A percentile compares a stretch with the other conserved stretches of the same genome.
Conservation (phyloP, 2,113 vertebrate genomes). For the Sylvietta virens region DNA sequence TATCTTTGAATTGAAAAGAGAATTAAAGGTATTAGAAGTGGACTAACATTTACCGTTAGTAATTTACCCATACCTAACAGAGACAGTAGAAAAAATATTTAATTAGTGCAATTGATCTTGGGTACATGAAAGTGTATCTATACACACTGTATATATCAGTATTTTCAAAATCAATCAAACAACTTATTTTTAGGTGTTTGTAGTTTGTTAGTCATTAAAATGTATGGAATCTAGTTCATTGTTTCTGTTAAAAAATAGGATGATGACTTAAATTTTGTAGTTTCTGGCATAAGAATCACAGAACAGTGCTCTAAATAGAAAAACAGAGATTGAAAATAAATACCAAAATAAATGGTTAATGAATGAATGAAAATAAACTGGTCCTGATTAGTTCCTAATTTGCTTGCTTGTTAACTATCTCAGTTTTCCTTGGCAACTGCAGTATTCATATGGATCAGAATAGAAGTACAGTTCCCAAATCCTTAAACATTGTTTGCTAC, state of each 20-base stretch:
- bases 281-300: not conserved
- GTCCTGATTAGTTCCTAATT: not conserved
- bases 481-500: slow-evolving; percentile 18
- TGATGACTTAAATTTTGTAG: not conserved
- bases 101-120: not conserved
- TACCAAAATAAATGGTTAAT: not conserved
- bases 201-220: not conserved
- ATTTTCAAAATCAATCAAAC: not conserved
- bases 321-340: not conserved
- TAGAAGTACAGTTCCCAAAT: slow-evolving; percentile 21
- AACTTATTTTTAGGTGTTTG: not conserved
- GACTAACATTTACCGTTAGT: not conserved
- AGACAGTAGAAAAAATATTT: not conserved
- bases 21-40: not conserved
- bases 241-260: not conserved
- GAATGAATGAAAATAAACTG: not conserved
- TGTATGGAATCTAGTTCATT: not conserved
- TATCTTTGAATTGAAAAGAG: not conserved
- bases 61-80: not conserved
- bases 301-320: not conserved
- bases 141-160: not conserved
- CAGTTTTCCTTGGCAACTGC: slow-evolving; percentile 6
- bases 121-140: not conserved
- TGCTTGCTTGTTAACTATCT: not conserved
- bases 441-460: not conserved